phyloP scores from a whole-genome alignment of 2,113 vertebrate genomes.

The chimpanzee (Pan troglodytes) region DNA sequence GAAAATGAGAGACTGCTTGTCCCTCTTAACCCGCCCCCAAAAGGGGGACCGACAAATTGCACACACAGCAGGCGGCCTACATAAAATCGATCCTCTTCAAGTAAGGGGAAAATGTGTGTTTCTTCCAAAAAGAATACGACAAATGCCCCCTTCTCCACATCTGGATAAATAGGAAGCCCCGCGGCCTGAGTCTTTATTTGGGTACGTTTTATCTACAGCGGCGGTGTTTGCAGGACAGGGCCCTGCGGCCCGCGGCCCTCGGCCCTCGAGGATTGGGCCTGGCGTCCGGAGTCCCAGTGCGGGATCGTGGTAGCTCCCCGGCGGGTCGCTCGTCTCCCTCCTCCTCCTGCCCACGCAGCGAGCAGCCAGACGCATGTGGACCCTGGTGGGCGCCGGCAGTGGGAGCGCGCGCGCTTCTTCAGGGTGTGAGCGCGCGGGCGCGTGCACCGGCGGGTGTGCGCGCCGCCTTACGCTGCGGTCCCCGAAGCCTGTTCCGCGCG shows the following conservation, averaged over 20 bases:
- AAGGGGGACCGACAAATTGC: not conserved
- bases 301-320: no score
- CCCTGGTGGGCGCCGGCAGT: slow-evolving; percentile 30
- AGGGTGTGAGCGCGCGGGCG: not conserved
- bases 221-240: not conserved
- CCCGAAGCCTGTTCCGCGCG: slow-evolving; percentile 85
- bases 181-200: not conserved
- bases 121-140: not conserved
- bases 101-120: not conserved
- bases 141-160: slow-evolving; percentile 19
- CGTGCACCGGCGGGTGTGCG: not conserved
- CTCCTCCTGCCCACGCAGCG: not conserved
- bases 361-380: not conserved
- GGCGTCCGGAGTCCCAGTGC: not conserved
- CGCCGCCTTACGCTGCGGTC: slow-evolving; percentile 45
- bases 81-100: slow-evolving; percentile 28
- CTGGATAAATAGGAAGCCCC: accelerated
- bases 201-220: not conserved
- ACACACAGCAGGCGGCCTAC: slow-evolving; percentile 49
- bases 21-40: not conserved
- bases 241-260: not conserved
- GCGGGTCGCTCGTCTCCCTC: not conserved
- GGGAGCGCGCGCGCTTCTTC: not conserved
- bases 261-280: not conserved
- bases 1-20: not conserved